Percentiles rank a stretch among this genome's conserved stretches.
Conservation (phyloP, 2,797 vertebrate species). For the Diplodus sargus region DNA sequence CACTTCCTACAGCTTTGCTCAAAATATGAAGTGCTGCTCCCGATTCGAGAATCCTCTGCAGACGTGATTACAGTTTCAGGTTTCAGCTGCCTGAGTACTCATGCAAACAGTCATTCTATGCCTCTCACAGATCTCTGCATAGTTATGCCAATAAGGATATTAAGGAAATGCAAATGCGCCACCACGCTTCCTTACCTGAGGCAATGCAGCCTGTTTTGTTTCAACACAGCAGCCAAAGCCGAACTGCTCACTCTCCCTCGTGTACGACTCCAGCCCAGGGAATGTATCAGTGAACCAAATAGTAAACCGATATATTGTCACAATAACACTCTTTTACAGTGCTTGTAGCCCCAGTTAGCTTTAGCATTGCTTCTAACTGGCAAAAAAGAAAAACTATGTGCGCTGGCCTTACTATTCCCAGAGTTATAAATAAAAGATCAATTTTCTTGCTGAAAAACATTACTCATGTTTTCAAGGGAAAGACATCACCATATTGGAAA, state of each 20-base stretch:
- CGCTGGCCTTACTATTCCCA: slow-evolving; percentile 12
- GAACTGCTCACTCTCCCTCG: slow-evolving; percentile 50
- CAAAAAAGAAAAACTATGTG: slow-evolving; percentile 18
- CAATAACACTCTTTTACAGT: slow-evolving; percentile 5
- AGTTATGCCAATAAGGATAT: slow-evolving; percentile 64
- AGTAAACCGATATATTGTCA: slow-evolving; percentile 33
- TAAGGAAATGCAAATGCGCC: slow-evolving; percentile 73
- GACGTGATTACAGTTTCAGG: slow-evolving; percentile 30
- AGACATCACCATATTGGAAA: slow-evolving; percentile 45
- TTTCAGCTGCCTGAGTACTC: slow-evolving; percentile 22
- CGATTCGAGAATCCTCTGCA: slow-evolving; percentile 20
- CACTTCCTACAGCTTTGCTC: slow-evolving; percentile 32
- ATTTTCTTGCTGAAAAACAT: slow-evolving; percentile 40
- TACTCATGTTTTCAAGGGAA: slow-evolving; percentile 43
- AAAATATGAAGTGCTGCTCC: slow-evolving; percentile 26
- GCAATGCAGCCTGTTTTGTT: slow-evolving; percentile 62
- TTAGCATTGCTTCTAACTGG: slow-evolving; percentile 23
- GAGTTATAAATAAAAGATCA: slow-evolving; percentile 52
- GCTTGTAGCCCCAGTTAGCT: slow-evolving; percentile 2
- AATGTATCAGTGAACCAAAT: slow-evolving; percentile 34
- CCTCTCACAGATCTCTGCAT: slow-evolving; percentile 49
- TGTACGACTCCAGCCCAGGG: slow-evolving; percentile 47
- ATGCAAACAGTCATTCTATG: slow-evolving; percentile 27
- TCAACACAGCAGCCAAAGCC: slow-evolving; percentile 59
- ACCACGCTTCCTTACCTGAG: slow-evolving; percentile 65